Evolutionary conservation across 2,888 invertebrate genomes (phyloP).

Genomic region (Ligdia adustata): DNA sequence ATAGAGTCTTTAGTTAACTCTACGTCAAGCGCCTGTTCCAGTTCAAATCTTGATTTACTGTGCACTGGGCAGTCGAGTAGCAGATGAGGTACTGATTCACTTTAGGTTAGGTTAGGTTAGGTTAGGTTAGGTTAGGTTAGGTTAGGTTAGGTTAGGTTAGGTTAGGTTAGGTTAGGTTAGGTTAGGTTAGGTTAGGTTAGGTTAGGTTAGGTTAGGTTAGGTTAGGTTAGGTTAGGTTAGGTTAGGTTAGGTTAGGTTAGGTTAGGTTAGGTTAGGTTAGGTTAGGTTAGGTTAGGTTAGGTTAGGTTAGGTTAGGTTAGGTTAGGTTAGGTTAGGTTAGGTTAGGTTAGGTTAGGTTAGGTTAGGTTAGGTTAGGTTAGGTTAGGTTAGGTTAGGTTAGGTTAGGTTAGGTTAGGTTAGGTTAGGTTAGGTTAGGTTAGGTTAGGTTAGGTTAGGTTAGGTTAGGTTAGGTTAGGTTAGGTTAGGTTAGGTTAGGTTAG

Average conservation of each 20-base stretch:
- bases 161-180: conserved; percentile 38
- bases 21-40: too few relatives aligned
- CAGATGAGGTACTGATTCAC: too few relatives aligned
- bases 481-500: conserved; percentile 39
- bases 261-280: conserved; percentile 36
- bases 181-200: conserved; percentile 41
- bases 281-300: conserved; percentile 36
- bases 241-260: conserved; percentile 33
- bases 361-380: conserved; percentile 27
- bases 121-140: conserved; percentile 38
- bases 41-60: too few relatives aligned
- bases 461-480: conserved; percentile 41
- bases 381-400: conserved; percentile 34
- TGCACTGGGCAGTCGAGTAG: too few relatives aligned
- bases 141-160: conserved; percentile 39
- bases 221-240: conserved; percentile 33
- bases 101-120: conserved; percentile 36
- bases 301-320: conserved; percentile 34
- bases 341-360: conserved; percentile 33
- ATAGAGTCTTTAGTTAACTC: too few relatives aligned
- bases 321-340: conserved; percentile 35
- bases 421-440: conserved; percentile 35
- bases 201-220: conserved; percentile 33
- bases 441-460: conserved; percentile 39
- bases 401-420: conserved; percentile 28